Conservation (phyloP, 2,797 vertebrate genomes). For the Chromobotia macracanthus region DNA sequence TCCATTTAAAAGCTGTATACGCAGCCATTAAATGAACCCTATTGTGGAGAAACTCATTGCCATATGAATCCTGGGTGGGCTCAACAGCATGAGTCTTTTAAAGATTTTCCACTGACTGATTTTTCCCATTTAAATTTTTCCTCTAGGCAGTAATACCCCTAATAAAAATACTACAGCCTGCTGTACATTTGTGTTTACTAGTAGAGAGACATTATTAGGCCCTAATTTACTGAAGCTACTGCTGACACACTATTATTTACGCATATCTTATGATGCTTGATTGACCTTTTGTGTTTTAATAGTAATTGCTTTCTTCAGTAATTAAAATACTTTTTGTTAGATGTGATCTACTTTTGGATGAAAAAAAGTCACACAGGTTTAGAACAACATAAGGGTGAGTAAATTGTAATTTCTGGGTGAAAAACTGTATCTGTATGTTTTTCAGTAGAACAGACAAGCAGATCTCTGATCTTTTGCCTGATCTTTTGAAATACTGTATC, state of each 20-base stretch:
- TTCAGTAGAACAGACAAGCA: too few species aligned
- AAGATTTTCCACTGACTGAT: conserved; percentile 45
- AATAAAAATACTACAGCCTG: conserved; percentile 40
- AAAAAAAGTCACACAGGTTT: background rate
- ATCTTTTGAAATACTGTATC: too few species aligned
- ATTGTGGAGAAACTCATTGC: conserved; percentile 19
- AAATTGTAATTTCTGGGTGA: too few species aligned
- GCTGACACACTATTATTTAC: conserved; percentile 55
- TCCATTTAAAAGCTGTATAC: background rate
- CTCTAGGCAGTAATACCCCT: conserved; percentile 34
- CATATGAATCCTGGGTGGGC: conserved; percentile 16
- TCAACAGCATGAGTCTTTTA: conserved; percentile 28
- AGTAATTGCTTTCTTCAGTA: conserved; percentile 45
- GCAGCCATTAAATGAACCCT: conserved; percentile 2
- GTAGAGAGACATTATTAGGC: conserved; percentile 49
- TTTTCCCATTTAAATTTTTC: conserved; percentile 34
- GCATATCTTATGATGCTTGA: conserved; percentile 44
- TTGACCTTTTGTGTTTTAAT: conserved; percentile 48
- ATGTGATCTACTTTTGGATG: background rate
- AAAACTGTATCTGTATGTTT: too few species aligned
- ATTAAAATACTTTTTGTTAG: conserved; percentile 31
- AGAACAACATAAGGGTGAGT: background rate
- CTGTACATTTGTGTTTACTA: conserved; percentile 48
- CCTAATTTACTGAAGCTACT: conserved; percentile 39
- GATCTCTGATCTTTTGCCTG: too few species aligned